phyloP scores from a whole-genome alignment of 2,888 invertebrate genomes.

The Clepsis dumicolana region DNA sequence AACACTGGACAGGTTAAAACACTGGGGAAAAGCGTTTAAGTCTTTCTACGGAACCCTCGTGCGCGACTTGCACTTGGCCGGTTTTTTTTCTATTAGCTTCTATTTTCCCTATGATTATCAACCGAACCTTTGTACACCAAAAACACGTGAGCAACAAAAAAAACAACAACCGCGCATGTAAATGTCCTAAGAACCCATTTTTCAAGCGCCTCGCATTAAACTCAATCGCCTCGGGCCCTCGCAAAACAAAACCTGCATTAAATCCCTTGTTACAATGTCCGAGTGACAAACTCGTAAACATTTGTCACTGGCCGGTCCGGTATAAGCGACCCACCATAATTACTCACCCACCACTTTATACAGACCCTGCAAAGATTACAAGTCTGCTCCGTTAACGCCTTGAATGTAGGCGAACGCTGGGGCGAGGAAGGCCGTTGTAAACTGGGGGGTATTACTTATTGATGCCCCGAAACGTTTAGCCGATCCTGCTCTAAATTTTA shows the following conservation, averaged over 20 bases:
- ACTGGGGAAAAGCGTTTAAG: too few species aligned
- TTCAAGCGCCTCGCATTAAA: constrained; percentile 58
- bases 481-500: constrained; percentile 85
- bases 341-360: constrained; percentile 62
- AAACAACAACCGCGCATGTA: not conserved
- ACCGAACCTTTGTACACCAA: not conserved
- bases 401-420: constrained; percentile 22
- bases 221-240: constrained; percentile 64
- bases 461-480: constrained; percentile 83
- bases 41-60: too few species aligned
- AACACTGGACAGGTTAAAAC: too few species aligned
- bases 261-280: constrained; percentile 61
- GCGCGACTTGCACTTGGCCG: too few species aligned
- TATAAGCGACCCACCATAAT: constrained; percentile 73
- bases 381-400: constrained; percentile 15
- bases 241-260: constrained; percentile 67
- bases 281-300: constrained; percentile 86
- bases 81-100: too few species aligned
- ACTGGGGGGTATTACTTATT: constrained; percentile 79
- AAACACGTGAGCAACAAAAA: not conserved
- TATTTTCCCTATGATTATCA: too few species aligned
- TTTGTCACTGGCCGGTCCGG: constrained; percentile 80
- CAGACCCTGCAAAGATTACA: constrained; percentile 53
- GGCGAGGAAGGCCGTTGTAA: constrained; percentile 52
- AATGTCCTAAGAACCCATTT: not conserved